A percentile compares a stretch with the other conserved stretches of the same genome.
Conservation (phyloP, 2,888 invertebrate species). For the Luperina nickerlii region DNA sequence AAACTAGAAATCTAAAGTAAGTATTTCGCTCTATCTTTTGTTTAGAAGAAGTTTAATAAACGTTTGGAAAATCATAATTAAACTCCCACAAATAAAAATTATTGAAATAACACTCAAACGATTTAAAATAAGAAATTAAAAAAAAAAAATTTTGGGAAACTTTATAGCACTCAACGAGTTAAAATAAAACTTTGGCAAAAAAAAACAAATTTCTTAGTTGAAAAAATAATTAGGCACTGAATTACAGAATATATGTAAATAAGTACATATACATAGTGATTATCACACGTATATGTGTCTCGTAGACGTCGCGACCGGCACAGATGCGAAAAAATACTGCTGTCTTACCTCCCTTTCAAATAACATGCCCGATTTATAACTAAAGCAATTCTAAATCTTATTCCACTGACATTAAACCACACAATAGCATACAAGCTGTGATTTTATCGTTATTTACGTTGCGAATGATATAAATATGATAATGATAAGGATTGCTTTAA, state of each 20-base stretch:
- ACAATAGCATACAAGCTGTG: conserved; percentile 59
- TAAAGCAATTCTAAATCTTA: conserved; percentile 45
- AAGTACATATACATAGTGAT: neutral
- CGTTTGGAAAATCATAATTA: neutral
- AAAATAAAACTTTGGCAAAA: neutral
- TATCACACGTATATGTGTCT: conserved; percentile 15
- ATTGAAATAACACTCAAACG: neutral
- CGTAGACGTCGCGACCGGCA: conserved; percentile 68
- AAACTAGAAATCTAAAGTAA: neutral
- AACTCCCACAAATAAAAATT: neutral
- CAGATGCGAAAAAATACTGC: conserved; percentile 68
- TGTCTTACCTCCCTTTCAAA: conserved; percentile 22
- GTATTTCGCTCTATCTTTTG: neutral
- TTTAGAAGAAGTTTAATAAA: neutral
- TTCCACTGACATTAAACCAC: conserved; percentile 64
- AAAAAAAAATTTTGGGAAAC: too few relatives aligned
- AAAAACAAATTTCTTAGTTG: neutral
- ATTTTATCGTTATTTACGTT: conserved; percentile 83
- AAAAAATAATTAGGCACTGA: neutral
- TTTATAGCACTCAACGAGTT: neutral
- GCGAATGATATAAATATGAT: conserved; percentile 83
- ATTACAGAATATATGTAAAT: neutral
- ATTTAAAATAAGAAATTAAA: neutral
- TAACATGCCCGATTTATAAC: conserved; percentile 19
- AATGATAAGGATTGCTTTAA: conserved; percentile 78